Conservation (phyloP, 2,888 invertebrate genomes). For the Diaphora mendica region DNA sequence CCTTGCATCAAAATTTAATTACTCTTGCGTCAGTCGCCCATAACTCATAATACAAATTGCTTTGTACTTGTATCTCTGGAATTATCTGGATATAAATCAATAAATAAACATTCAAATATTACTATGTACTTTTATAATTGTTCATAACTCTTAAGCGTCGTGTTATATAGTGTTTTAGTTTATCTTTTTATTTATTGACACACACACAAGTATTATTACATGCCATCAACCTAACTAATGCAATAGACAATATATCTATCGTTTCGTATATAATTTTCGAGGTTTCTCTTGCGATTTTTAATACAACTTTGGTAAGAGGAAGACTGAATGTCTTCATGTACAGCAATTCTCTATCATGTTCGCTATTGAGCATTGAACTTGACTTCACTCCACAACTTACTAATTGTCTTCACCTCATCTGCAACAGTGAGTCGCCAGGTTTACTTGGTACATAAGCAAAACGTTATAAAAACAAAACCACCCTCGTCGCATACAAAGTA, state of each 20-base stretch:
- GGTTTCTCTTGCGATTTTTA: too few relatives aligned
- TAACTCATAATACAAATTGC: background rate
- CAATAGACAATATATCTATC: background rate
- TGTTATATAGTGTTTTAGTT: background rate
- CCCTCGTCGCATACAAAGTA: constrained; percentile 63
- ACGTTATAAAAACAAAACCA: constrained; percentile 47
- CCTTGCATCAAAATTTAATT: background rate
- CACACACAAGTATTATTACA: too few relatives aligned
- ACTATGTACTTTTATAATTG: background rate
- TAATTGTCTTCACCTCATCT: too few relatives aligned
- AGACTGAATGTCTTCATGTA: too few relatives aligned
- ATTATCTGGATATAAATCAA: background rate
- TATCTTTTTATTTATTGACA: too few relatives aligned
- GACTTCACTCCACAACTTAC: too few relatives aligned
- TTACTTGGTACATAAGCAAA: background rate
- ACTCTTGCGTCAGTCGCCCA: background rate
- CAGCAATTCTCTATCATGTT: too few relatives aligned
- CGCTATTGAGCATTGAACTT: too few relatives aligned
- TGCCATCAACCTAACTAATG: too few relatives aligned
- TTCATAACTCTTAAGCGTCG: background rate
- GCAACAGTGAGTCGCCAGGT: too few relatives aligned
- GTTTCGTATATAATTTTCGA: background rate
- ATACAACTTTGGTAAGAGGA: too few relatives aligned
- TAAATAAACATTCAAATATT: background rate
- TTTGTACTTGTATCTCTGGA: background rate